Evolutionary conservation across 92 coral and sea anemone species (phyloP).

Genomic region (Zoanthus gigantus): DNA sequence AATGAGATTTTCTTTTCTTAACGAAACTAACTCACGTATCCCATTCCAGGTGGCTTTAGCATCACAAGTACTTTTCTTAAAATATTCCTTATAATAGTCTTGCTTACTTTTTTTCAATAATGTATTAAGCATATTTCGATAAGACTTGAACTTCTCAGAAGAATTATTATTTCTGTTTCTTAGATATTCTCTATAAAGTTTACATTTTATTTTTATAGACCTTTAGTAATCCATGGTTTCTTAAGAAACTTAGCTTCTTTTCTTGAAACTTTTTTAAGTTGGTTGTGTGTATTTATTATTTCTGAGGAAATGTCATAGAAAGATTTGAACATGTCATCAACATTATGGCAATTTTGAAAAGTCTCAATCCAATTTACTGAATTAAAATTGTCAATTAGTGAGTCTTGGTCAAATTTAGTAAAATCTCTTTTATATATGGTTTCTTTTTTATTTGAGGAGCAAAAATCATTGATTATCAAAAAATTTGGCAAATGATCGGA

Average conservation of each 20-base stretch:
- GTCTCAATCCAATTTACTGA: not conserved
- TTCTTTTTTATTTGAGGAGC: slow-evolving; percentile 41
- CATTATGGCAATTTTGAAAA: not conserved
- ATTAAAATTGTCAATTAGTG: not conserved
- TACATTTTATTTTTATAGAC: not conserved
- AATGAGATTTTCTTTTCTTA: not conserved
- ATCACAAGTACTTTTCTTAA: slow-evolving; percentile 34
- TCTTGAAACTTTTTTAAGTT: no score
- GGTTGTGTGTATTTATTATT: no score
- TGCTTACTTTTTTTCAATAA: slow-evolving; percentile 54
- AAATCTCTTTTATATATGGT: slow-evolving; percentile 33
- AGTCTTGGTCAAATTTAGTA: not conserved
- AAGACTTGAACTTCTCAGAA: slow-evolving; percentile 22
- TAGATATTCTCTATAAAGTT: slow-evolving; percentile 36
- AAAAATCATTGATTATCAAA: slow-evolving; percentile 42
- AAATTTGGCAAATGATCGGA: no score
- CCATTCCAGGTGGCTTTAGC: slow-evolving; percentile 55
- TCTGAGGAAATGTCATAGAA: no score
- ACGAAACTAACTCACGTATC: slow-evolving; percentile 19
- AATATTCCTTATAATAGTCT: slow-evolving; percentile 48
- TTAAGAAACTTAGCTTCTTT: not conserved
- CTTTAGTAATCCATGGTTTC: not conserved
- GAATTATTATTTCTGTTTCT: slow-evolving; percentile 10
- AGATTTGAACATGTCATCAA: no score
- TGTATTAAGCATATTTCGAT: slow-evolving; percentile 1